Evolutionary conservation across 2,113 vertebrate genomes (phyloP).

Genomic region (Podarcis raffonei): DNA sequence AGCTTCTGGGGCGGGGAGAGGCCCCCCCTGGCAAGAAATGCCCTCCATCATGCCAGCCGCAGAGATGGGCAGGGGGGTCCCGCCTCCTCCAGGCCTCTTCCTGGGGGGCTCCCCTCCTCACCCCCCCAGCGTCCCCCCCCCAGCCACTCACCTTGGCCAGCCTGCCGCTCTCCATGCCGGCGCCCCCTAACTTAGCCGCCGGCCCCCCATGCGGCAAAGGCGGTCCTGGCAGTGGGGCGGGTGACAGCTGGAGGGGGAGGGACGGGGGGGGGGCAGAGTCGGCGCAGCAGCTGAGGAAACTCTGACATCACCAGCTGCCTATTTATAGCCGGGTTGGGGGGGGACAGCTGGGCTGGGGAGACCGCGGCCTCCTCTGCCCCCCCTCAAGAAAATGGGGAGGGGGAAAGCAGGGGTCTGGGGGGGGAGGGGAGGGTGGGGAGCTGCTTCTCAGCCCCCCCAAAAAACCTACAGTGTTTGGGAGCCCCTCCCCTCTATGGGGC

Average conservation of each 20-base stretch:
- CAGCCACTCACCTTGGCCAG: neutral
- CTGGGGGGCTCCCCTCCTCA: neutral
- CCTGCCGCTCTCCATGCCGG: neutral
- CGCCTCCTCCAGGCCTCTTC: too few species aligned
- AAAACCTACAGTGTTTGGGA: too few species aligned
- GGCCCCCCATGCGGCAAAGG: neutral
- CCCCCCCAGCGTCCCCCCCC: neutral
- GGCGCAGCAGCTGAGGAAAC: neutral
- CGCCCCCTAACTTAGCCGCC: neutral
- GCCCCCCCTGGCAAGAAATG: too few species aligned
- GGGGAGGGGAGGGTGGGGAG: neutral
- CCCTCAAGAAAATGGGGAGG: neutral
- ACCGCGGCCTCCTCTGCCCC: too few species aligned
- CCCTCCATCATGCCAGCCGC: too few species aligned
- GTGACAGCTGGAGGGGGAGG: neutral
- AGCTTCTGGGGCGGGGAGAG: too few species aligned
- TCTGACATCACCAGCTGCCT: conserved; percentile 32
- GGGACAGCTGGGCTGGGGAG: neutral
- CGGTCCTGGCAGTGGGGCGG: neutral
- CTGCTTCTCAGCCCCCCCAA: too few species aligned
- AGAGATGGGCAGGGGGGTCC: too few species aligned
- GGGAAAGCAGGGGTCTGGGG: too few species aligned
- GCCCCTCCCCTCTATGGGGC: too few species aligned
- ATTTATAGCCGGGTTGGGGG: neutral
- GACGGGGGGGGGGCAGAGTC: neutral